Conservation (phyloP, 2,797 vertebrate species). For the Gastrophryne carolinensis region DNA sequence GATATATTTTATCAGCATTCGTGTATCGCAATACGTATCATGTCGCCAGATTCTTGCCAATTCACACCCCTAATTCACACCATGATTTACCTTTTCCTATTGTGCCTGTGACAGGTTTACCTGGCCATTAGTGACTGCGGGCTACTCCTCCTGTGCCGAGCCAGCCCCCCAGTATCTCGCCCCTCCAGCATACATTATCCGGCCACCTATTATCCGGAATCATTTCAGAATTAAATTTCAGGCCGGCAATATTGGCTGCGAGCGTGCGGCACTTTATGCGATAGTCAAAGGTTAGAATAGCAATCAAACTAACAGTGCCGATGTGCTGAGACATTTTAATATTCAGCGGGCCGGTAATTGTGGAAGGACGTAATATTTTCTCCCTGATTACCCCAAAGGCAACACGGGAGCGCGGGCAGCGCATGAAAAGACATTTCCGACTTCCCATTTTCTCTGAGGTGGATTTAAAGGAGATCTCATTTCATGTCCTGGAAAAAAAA, state of each 20-base stretch:
- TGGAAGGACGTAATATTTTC: conserved; percentile 92
- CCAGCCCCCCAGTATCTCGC: conserved; percentile 89
- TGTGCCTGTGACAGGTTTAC: conserved; percentile 94
- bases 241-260: conserved; percentile 87
- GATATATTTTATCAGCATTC: no score
- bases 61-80: no score
- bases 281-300: conserved; percentile 99
- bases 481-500: neutral
- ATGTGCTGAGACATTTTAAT: conserved; percentile 98
- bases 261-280: conserved; percentile 83
- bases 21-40: no score
- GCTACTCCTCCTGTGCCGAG: conserved; percentile 96
- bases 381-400: conserved; percentile 88
- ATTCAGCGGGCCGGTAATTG: conserved; percentile 97
- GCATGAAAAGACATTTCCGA: conserved; percentile 76
- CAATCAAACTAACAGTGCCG: conserved; percentile 96
- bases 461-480: conserved; percentile 70
- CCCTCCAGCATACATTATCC: conserved; percentile 98
- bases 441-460: conserved; percentile 74
- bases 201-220: conserved; percentile 97
- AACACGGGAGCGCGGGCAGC: conserved; percentile 75
- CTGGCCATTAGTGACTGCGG: conserved; percentile 89
- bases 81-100: conserved; percentile 96
- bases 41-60: no score
- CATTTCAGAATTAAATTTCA: conserved; percentile 97